Conservation (phyloP, 1,140 invertebrate genomes). For the Fopius arisanus region DNA sequence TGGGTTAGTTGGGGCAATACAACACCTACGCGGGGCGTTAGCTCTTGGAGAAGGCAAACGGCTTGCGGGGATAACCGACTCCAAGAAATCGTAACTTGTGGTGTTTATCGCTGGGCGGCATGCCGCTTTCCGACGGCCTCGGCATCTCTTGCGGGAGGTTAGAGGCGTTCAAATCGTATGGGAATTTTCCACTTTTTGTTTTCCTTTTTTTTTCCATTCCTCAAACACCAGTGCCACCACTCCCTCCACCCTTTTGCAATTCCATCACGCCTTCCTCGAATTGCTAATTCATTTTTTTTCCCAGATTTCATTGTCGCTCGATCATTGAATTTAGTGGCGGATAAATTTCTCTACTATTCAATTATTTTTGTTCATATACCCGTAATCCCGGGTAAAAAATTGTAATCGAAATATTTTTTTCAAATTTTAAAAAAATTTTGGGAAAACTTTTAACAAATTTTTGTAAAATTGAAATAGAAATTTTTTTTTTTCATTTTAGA, state of each 20-base stretch:
- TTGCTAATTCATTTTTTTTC: neutral
- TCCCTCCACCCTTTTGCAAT: conserved; percentile 1
- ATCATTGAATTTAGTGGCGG: too few species aligned
- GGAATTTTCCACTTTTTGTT: conserved; percentile 52
- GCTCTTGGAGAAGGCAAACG: conserved; percentile 20
- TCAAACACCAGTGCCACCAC: neutral
- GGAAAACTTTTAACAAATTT: too few species aligned
- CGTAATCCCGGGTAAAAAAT: too few species aligned
- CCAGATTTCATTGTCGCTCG: too few species aligned
- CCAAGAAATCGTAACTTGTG: conserved; percentile 65
- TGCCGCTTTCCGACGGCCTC: conserved; percentile 40
- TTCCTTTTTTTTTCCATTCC: neutral
- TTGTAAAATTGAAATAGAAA: too few species aligned
- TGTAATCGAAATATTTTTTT: too few species aligned
- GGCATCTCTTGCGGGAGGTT: conserved; percentile 53
- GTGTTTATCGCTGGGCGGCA: conserved; percentile 59
- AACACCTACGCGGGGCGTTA: conserved; percentile 33
- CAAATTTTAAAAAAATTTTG: too few species aligned
- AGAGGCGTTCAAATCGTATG: conserved; percentile 61
- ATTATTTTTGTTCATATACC: too few species aligned
- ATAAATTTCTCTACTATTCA: too few species aligned
- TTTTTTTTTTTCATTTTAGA: too few species aligned
- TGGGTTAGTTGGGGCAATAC: conserved; percentile 4
- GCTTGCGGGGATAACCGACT: conserved; percentile 41
- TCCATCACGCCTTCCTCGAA: neutral